A percentile compares a stretch with the other conserved stretches of the same genome.
phyloP scores from a whole-genome alignment of 2,797 vertebrate species.

The Arctocebus calabarensis region DNA sequence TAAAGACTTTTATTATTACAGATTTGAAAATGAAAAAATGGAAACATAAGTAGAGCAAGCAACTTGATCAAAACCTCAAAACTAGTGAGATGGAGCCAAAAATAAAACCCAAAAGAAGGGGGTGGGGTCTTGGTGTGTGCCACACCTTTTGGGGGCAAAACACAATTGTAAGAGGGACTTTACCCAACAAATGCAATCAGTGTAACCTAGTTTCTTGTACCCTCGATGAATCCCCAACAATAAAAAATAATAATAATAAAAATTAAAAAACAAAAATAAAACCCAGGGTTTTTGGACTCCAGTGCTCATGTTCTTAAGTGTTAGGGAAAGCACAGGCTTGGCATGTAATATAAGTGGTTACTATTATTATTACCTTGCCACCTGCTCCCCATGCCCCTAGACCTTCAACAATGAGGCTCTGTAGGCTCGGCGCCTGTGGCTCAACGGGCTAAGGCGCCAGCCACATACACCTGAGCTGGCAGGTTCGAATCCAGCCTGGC shows the following conservation, averaged over 20 bases:
- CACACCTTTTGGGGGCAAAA: too few relatives aligned
- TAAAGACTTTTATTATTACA: not conserved
- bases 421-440: not conserved
- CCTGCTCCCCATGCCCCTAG: not conserved
- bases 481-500: too few relatives aligned
- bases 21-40: not conserved
- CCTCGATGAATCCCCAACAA: too few relatives aligned
- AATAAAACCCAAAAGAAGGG: not conserved
- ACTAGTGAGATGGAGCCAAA: not conserved
- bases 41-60: slow-evolving; percentile 45
- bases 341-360: slow-evolving; percentile 3
- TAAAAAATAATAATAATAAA: too few relatives aligned
- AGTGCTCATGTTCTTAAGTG: not conserved
- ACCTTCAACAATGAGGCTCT: not conserved
- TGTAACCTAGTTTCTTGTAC: too few relatives aligned
- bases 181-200: too few relatives aligned
- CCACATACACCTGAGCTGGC: too few relatives aligned
- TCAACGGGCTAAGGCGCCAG: too few relatives aligned
- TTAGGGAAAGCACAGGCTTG: not conserved
- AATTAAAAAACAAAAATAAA: not conserved
- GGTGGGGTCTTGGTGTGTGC: too few relatives aligned
- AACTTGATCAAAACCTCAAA: slow-evolving; percentile 63
- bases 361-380: not conserved
- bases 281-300: not conserved
- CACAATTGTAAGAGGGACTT: too few relatives aligned